Percentiles rank a stretch among this genome's conserved stretches.
These are phyloP conservation scores for Dasyurus viverrinus DNA, from an alignment of 2,113 vertebrate genomes.

Conservation along the genomic window DNA sequence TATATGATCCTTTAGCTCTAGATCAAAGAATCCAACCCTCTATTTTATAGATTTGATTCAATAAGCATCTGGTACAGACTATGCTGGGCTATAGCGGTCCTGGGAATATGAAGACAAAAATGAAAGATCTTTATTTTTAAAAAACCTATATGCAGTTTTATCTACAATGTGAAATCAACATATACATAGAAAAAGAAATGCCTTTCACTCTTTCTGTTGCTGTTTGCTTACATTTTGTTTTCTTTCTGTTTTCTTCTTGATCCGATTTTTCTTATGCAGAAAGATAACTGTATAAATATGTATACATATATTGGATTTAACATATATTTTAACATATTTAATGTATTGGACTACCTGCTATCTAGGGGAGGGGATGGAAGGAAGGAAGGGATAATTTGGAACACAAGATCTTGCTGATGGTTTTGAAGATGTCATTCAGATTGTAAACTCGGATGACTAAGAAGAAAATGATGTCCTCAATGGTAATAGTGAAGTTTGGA, in stretches of 20 bases:
- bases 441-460: background rate
- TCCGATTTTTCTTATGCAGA: too few relatives aligned
- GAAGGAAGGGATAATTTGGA: too few relatives aligned
- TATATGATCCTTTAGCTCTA: background rate
- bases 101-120: background rate
- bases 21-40: background rate
- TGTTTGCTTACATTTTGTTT: too few relatives aligned
- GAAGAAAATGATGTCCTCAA: background rate
- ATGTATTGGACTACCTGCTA: too few relatives aligned
- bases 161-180: background rate
- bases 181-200: background rate
- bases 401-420: too few relatives aligned
- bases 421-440: background rate
- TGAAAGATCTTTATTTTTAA: background rate
- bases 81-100: background rate
- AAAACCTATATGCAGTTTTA: background rate
- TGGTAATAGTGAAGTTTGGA: background rate
- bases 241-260: too few relatives aligned
- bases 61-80: background rate
- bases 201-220: too few relatives aligned
- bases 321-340: too few relatives aligned
- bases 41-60: background rate
- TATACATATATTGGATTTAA: too few relatives aligned
- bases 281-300: too few relatives aligned
- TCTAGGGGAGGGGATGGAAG: too few relatives aligned